Conservation (phyloP, 2,113 vertebrate genomes). For the Agelaius tricolor region DNA sequence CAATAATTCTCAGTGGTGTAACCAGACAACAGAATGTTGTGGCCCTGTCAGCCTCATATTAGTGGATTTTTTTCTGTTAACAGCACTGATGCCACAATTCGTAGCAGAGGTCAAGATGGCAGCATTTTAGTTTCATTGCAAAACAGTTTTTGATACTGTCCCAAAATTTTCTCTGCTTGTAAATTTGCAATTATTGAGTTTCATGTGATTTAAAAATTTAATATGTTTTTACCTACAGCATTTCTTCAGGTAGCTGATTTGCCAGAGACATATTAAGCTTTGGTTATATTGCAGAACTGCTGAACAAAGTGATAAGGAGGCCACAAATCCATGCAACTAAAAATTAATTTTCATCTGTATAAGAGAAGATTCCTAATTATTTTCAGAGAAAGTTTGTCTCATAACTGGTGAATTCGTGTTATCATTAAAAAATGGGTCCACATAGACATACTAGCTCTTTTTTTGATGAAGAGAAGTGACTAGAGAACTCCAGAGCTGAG, state of each 20-base stretch:
- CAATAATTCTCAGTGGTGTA: not conserved
- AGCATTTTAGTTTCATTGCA: not conserved
- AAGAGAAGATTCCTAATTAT: not conserved
- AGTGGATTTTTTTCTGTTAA: not conserved
- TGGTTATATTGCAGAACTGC: not conserved
- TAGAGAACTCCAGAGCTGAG: not conserved
- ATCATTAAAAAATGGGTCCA: not conserved
- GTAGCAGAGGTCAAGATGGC: not conserved
- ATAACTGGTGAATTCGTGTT: not conserved
- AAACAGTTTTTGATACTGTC: not conserved
- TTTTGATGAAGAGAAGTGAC: not conserved
- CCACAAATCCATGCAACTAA: not conserved
- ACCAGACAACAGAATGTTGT: not conserved
- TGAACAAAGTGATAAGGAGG: not conserved
- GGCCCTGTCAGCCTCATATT: not conserved
- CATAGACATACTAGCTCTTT: not conserved
- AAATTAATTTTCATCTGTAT: not conserved
- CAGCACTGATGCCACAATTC: not conserved
- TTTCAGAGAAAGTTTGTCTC: not conserved
- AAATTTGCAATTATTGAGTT: not conserved
- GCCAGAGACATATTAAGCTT: not conserved
- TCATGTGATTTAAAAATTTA: not conserved
- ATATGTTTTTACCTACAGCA: not conserved
- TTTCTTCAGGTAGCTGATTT: not conserved
- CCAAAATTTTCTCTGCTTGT: not conserved